A percentile compares a stretch with the other conserved stretches of the same genome.
Evolutionary conservation across 1,140 invertebrate species (phyloP).

Genomic region (Drosophila kepulauana): DNA sequence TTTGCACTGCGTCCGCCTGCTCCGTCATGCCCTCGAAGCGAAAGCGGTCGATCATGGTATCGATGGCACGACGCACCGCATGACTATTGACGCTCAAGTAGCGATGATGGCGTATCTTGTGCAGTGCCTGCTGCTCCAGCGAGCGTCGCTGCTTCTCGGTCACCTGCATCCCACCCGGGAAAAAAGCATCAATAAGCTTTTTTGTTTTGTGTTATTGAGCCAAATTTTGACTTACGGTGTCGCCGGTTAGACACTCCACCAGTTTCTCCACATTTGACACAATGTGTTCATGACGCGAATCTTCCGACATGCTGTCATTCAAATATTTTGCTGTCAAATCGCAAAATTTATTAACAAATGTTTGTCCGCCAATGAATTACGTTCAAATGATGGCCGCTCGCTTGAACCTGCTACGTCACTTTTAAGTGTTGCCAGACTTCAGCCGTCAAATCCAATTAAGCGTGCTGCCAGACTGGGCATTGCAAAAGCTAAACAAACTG

Average conservation of each 20-base stretch:
- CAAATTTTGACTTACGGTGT: slow-evolving; percentile 45
- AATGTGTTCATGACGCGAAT: slow-evolving; percentile 31
- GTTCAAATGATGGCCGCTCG: slow-evolving; percentile 7
- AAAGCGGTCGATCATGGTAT: slow-evolving; percentile 70
- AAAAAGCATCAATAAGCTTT: neutral
- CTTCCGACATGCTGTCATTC: neutral
- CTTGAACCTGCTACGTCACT: neutral
- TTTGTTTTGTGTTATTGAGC: neutral
- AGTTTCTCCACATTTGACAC: slow-evolving; percentile 54
- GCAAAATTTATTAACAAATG: slow-evolving; percentile 22
- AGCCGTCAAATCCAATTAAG: too few relatives aligned
- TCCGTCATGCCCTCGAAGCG: slow-evolving; percentile 51
- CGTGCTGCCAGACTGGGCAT: neutral
- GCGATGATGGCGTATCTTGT: slow-evolving; percentile 53
- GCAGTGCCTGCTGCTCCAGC: slow-evolving; percentile 51
- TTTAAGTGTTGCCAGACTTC: too few relatives aligned
- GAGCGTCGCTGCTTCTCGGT: slow-evolving; percentile 24
- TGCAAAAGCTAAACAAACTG: too few relatives aligned
- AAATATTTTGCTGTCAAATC: neutral
- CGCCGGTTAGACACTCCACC: slow-evolving; percentile 50
- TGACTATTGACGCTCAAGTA: slow-evolving; percentile 55
- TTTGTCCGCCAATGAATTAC: neutral
- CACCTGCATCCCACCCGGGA: slow-evolving; percentile 12
- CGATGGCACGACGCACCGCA: slow-evolving; percentile 57
- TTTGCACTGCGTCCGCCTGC: slow-evolving; percentile 48